Evolutionary conservation across 1,140 invertebrate genomes (phyloP), one percentile per base, ranked within the genome.

Genomic region (Drosophila takahashii): DNA sequence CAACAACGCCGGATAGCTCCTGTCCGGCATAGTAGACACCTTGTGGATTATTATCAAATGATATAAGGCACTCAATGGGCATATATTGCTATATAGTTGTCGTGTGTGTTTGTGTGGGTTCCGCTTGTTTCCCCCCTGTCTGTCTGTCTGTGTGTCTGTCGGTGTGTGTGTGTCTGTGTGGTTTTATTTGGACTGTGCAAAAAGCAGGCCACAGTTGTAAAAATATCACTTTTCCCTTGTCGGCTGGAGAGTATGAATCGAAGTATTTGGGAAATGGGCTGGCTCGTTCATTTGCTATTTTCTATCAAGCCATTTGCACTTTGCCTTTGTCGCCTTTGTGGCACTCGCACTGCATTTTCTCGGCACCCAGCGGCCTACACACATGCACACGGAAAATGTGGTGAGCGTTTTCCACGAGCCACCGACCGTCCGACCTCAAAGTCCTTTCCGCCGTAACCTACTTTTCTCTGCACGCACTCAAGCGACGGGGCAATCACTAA

Each of bases 21-120:
- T 94, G 93, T 65, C 94, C 94, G 70, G 93, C 93, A 92, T 93
- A 94, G 83, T 93, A 94, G 41, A 93, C 92, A 74, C 84, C 90
- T 64, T 92, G 92, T 47, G 93, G 93, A 91, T 93, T 94, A 73
- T 94, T 90, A 84, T 92, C 93, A 80, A 94, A 93, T 69, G 92
- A 90, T 77, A 94, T 93, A 83, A 92, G 89, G 91, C 93, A 93
- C 72, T 91, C 91, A 86, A 91, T 92, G 65, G 90, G 91, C 91
- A 92, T 92, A 92, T 90, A 91, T 87, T 87, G 83, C 79, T 87
- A 87, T 84, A 85, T 84, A 58, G 61, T 77, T 62, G 44, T 53
- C 70, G 32, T 58, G 7, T 51, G 27, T 77, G 27, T 64, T 9
- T 53, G 59, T 76, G 45, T 74, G 53, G 71, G 39, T 18, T 56